phyloP scores from a whole-genome alignment of 2,888 invertebrate genomes.

The Nymphalis c-album region DNA sequence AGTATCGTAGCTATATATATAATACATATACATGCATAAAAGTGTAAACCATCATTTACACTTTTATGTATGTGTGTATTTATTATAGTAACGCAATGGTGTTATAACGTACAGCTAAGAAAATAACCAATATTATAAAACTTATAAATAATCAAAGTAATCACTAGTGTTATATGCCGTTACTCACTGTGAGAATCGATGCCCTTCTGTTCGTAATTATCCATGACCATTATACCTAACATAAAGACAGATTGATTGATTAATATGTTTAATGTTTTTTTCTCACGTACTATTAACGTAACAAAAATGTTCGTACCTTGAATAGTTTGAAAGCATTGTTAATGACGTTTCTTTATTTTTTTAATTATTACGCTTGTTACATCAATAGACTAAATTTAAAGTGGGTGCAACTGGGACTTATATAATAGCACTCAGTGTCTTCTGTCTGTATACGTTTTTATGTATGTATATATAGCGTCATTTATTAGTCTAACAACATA shows the following conservation, averaged over 20 bases:
- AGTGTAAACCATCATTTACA: too few species aligned
- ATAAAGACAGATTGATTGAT: constrained; percentile 24
- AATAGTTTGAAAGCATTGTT: background rate
- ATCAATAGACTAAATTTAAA: too few species aligned
- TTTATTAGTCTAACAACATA: too few species aligned
- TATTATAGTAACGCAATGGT: too few species aligned
- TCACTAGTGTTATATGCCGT: constrained; percentile 13
- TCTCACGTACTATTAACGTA: constrained; percentile 17
- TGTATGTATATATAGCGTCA: too few species aligned
- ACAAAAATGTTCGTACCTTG: background rate
- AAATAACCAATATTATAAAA: background rate
- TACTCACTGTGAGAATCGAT: constrained; percentile 23
- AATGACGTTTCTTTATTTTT: background rate
- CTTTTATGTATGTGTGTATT: too few species aligned
- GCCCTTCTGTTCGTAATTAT: constrained; percentile 23
- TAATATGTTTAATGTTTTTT: constrained; percentile 14
- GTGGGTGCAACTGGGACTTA: too few species aligned
- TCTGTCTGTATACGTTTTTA: too few species aligned
- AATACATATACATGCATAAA: background rate
- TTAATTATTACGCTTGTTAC: too few species aligned
- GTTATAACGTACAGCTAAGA: too few species aligned
- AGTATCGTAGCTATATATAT: background rate
- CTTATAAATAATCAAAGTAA: background rate
- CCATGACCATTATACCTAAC: constrained; percentile 24
- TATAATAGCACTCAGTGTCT: too few species aligned